Conservation (phyloP, 2,113 vertebrate species). For the Cyprinus carpio region DNA sequence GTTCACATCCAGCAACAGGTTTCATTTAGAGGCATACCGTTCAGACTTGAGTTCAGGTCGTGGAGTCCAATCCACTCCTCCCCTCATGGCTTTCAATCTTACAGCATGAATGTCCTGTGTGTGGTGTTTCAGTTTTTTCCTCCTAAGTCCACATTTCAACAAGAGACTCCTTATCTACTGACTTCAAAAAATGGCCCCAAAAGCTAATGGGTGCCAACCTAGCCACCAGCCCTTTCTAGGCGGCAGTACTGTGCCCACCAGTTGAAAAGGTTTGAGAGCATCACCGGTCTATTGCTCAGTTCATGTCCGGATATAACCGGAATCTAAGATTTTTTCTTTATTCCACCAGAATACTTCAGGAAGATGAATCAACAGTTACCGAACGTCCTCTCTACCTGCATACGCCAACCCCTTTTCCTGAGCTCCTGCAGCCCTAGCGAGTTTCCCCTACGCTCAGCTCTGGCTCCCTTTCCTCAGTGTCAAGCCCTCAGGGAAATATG, state of each 20-base stretch:
- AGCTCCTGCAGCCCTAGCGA: slow-evolving; percentile 87
- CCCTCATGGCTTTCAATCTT: not conserved
- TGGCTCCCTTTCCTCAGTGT: slow-evolving; percentile 86
- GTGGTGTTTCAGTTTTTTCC: slow-evolving; percentile 12
- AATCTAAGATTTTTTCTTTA: slow-evolving; percentile 51
- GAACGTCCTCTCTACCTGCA: slow-evolving; percentile 92
- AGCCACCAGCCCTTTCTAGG: too few species aligned
- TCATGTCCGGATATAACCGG: not conserved
- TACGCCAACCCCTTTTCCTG: slow-evolving; percentile 97
- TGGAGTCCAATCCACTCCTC: slow-evolving; percentile 31
- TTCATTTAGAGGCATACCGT: slow-evolving; percentile 32
- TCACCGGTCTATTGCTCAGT: not conserved
- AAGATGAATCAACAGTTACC: slow-evolving; percentile 88
- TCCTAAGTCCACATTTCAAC: slow-evolving; percentile 16
- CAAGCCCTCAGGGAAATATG: slow-evolving; percentile 82
- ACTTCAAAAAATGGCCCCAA: slow-evolving; percentile 8
- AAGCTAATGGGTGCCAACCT: not conserved
- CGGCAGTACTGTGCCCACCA: not conserved
- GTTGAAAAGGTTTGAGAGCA: too few species aligned
- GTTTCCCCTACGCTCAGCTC: slow-evolving; percentile 84
- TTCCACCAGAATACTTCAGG: slow-evolving; percentile 84
- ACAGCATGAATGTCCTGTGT: not conserved
- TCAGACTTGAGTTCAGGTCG: slow-evolving; percentile 38
- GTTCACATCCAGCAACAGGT: slow-evolving; percentile 30
- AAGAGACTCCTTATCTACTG: not conserved